Conservation (phyloP, 2,888 invertebrate species). For the Chalcosyrphus nemorum region DNA sequence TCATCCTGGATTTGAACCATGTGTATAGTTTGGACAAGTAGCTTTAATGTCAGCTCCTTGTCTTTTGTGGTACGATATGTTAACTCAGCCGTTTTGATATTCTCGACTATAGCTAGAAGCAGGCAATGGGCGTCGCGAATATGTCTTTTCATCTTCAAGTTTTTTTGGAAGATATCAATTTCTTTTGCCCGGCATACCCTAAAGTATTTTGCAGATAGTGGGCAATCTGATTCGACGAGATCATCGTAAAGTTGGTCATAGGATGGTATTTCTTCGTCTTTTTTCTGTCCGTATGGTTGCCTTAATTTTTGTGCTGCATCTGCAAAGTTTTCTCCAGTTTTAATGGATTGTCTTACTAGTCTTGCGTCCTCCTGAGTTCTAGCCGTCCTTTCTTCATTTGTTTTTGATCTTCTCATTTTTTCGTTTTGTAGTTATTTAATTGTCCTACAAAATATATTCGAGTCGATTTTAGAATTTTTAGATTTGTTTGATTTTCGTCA, state of each 20-base stretch:
- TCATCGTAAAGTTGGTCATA: background rate
- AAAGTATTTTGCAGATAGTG: conserved; percentile 76
- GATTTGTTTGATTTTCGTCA: background rate
- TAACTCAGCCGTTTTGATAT: conserved; percentile 76
- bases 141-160: conserved; percentile 48
- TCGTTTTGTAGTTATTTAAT: background rate
- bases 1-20: conserved; percentile 53
- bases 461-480: background rate
- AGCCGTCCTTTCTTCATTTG: background rate
- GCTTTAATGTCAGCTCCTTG: conserved; percentile 69
- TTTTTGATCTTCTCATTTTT: background rate
- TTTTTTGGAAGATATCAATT: conserved; percentile 22
- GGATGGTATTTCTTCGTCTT: background rate
- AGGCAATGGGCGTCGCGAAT: conserved; percentile 70
- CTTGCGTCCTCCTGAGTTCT: background rate
- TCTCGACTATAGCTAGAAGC: conserved; percentile 76
- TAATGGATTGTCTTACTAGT: background rate
- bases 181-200: conserved; percentile 76
- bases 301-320: background rate
- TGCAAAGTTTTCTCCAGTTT: background rate
- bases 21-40: conserved; percentile 75
- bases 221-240: conserved; percentile 73
- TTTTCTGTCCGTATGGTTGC: background rate
- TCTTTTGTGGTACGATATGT: conserved; percentile 49
- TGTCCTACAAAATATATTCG: background rate